phyloP scores from a whole-genome alignment of 2,113 vertebrate genomes.

The Callaeas wilsoni region DNA sequence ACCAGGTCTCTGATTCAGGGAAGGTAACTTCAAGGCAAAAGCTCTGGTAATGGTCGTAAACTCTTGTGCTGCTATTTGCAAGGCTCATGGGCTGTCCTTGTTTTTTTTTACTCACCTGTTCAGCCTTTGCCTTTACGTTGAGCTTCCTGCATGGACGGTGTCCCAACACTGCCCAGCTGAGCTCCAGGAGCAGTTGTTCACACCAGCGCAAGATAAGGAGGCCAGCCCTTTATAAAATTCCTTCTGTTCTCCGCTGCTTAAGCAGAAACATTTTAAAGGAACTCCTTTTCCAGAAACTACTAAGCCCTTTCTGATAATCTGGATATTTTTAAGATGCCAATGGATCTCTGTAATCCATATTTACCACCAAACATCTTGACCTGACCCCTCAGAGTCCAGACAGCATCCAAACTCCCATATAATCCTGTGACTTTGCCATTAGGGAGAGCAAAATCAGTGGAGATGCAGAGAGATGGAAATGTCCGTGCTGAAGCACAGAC shows the following conservation, averaged over 20 bases:
- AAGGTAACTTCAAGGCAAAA: background rate
- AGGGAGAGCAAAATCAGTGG: background rate
- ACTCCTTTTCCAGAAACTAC: background rate
- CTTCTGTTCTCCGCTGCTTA: background rate
- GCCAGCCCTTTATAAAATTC: background rate
- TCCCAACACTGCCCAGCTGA: background rate
- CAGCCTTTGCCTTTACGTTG: background rate
- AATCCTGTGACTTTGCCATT: background rate
- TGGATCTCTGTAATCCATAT: background rate
- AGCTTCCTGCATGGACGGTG: background rate
- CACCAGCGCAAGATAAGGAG: background rate
- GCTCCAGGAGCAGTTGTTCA: background rate
- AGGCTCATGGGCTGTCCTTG: background rate
- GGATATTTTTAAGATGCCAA: background rate
- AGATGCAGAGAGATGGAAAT: background rate
- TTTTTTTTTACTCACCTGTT: constrained; percentile 19
- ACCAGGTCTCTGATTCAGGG: background rate
- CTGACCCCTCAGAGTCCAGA: background rate
- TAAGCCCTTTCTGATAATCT: background rate
- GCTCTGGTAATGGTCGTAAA: background rate
- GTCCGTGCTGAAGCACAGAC: no score
- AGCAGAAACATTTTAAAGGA: background rate
- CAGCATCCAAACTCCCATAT: background rate
- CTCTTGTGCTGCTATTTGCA: background rate
- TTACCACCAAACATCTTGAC: background rate